A percentile compares a stretch with the other conserved stretches of the same genome.
phyloP scores from a whole-genome alignment of 1,140 invertebrate species.

The Ooceraea biroi region DNA sequence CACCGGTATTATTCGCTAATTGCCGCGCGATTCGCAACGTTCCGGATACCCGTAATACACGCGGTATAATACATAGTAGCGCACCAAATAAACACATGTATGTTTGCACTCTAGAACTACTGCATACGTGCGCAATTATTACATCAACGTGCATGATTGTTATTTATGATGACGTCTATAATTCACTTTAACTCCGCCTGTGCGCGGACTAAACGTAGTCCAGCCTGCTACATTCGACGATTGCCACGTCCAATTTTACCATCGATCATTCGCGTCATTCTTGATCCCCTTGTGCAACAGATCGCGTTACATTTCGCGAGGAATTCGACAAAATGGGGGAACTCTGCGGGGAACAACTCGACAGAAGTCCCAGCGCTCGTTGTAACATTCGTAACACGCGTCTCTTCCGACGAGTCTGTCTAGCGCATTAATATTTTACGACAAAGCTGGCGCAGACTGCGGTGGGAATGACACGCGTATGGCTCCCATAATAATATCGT shows the following conservation, averaged over 20 bases:
- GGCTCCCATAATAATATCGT: conserved; percentile 53
- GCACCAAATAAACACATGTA: not conserved
- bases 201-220: not conserved
- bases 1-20: not conserved
- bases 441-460: conserved; percentile 24
- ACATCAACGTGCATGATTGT: not conserved
- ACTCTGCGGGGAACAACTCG: not conserved
- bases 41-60: not conserved
- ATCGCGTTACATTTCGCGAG: not conserved
- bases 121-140: not conserved
- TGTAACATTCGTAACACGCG: conserved; percentile 9
- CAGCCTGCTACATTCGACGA: not conserved
- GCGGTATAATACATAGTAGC: not conserved
- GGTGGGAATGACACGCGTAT: conserved; percentile 20
- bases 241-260: not conserved
- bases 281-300: not conserved
- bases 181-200: not conserved
- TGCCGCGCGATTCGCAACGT: not conserved
- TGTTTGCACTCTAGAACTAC: conserved; percentile 8
- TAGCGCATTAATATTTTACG: conserved; percentile 67
- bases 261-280: not conserved
- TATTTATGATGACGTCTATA: conserved; percentile 10
- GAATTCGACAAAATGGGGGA: not conserved
- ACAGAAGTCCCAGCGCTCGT: not conserved
- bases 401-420: conserved; percentile 4